Conservation (phyloP, 2,888 invertebrate species). For the Dryocosmus kuriphilus region DNA sequence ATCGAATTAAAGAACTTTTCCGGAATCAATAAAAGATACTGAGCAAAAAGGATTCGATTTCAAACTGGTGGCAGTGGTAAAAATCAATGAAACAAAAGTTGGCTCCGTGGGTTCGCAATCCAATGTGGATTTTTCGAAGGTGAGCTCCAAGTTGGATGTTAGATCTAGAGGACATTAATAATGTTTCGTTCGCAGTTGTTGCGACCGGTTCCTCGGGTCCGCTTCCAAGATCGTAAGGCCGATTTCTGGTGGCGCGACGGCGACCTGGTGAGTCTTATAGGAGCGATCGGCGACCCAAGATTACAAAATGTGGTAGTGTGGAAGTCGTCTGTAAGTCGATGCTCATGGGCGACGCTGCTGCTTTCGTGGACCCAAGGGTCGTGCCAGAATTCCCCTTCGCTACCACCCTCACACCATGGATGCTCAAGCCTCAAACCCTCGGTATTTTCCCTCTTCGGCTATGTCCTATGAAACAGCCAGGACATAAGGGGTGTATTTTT, state of each 20-base stretch:
- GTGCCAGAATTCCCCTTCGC: constrained; percentile 53
- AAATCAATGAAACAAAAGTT: constrained; percentile 8
- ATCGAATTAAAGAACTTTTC: constrained; percentile 25
- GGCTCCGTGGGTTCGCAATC: not conserved
- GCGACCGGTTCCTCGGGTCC: constrained; percentile 74
- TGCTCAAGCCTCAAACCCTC: constrained; percentile 57
- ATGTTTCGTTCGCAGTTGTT: constrained; percentile 66
- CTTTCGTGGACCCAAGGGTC: constrained; percentile 52
- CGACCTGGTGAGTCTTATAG: constrained; percentile 41
- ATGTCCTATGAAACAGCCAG: constrained; percentile 57
- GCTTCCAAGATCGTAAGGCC: constrained; percentile 63
- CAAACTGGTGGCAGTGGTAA: not conserved
- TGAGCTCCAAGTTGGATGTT: constrained; percentile 2
- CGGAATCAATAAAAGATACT: constrained; percentile 18
- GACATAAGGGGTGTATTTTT: constrained; percentile 47
- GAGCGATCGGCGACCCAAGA: constrained; percentile 52
- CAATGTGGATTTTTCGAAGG: constrained; percentile 15
- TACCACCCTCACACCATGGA: constrained; percentile 57
- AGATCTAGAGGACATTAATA: constrained; percentile 61
- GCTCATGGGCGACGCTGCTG: constrained; percentile 7
- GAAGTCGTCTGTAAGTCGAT: constrained; percentile 13
- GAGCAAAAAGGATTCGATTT: constrained; percentile 1
- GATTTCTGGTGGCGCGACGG: constrained; percentile 39
- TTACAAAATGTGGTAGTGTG: constrained; percentile 47
- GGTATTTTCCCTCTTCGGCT: constrained; percentile 59